Conservation (phyloP, 2,113 vertebrate genomes). For the Pongo pygmaeus region DNA sequence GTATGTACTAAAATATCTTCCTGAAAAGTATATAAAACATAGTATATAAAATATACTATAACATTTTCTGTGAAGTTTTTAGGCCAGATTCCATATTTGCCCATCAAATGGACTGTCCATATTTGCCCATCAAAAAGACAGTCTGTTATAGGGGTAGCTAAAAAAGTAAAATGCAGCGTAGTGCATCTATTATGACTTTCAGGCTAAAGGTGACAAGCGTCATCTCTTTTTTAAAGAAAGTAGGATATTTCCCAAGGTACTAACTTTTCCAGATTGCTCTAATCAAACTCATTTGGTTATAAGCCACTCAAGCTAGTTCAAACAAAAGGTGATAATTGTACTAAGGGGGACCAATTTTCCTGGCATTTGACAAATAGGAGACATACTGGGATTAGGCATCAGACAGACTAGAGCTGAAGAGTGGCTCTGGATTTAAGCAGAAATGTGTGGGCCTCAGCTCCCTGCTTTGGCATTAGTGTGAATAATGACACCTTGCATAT, state of each 20-base stretch:
- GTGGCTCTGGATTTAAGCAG: background rate
- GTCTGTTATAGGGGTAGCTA: background rate
- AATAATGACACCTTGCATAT: background rate
- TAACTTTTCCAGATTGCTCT: background rate
- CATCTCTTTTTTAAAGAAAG: background rate
- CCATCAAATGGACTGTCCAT: background rate
- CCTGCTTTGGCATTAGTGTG: background rate
- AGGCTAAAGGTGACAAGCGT: background rate
- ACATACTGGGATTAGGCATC: background rate
- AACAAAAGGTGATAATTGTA: background rate
- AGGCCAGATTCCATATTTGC: background rate
- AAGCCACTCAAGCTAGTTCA: background rate
- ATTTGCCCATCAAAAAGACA: background rate
- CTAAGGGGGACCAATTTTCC: background rate
- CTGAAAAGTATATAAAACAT: background rate
- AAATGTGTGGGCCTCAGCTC: background rate
- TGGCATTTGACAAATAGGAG: background rate
- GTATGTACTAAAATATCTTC: background rate
- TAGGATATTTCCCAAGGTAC: background rate
- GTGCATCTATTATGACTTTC: background rate
- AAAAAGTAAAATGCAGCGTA: background rate
- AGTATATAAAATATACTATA: background rate
- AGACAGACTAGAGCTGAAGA: background rate
- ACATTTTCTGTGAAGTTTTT: background rate
- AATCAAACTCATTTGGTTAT: background rate